Evolutionary conservation across 2,888 invertebrate genomes (phyloP), one percentile per base, ranked within the genome.

Genomic region (Stegophylla sp.): DNA sequence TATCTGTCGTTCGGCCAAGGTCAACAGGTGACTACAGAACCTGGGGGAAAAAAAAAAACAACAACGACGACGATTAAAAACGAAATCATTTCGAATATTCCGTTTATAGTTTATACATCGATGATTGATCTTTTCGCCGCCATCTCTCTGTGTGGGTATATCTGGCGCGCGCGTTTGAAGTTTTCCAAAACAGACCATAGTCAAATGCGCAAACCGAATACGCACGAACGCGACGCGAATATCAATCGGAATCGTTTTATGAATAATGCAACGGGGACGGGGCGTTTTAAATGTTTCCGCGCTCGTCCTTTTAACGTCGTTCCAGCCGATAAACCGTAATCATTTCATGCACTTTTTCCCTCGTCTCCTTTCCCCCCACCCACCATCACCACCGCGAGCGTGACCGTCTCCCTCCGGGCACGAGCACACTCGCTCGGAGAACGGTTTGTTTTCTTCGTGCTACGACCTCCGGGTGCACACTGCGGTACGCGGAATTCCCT

Each of bases 281-380:
- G 64, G 53, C 63, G 23, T 64, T 75, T 75, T 51, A 20, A 66
- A 76, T 66, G 75, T 76, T 76, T 76, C 66, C 26, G n/a, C 43
- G 13, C 75, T 10, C 20, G 17, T 63, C 48, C 28, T 66, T 75
- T 76, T 66, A 26, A 66, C 75, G n/a, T 66, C 43, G 43, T 53
- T 66, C 43, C 53, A 41, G n/a, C 41, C 26, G 43, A 76, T 76
- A 76, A 75, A 76, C 53, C 26, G 43, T 66, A 76, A 76, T 76
- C 53, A 76, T 76, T 76, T 66, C 43, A 66, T 53, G 13, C 28
- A n/a, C 51, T 34, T 51, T 34, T n/a, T n/a, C n/a, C n/a, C n/a
- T n/a, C 12, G 45, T 34, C 15, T 53, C 34, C 34, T 3, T 56
- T 17, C 20, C 17, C 15, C 41, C 43, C 13, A 15, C 17, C 15